phyloP scores from a whole-genome alignment of 2,797 vertebrate genomes.

The Pangasius krempfi region DNA sequence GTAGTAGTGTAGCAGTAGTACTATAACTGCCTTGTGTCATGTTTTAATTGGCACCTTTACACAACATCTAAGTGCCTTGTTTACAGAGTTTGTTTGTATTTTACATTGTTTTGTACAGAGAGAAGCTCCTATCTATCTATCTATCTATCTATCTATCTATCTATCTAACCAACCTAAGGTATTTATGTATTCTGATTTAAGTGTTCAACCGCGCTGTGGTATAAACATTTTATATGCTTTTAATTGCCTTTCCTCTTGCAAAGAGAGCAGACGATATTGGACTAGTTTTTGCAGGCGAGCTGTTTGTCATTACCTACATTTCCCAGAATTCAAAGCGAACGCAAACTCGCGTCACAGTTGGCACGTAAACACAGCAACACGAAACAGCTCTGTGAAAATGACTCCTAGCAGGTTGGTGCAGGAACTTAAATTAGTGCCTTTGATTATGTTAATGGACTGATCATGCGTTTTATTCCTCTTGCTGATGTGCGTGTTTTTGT shows the following conservation, averaged over 20 bases:
- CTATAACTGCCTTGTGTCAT: no score
- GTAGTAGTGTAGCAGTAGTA: no score
- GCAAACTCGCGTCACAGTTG: slow-evolving; percentile 63
- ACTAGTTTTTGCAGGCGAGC: neutral
- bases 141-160: no score
- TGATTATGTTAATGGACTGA: neutral
- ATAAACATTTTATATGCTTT: neutral
- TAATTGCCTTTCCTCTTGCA: neutral
- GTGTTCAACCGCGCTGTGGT: neutral
- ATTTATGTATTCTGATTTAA: no score
- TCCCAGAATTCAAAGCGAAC: slow-evolving; percentile 57
- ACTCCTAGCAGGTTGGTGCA: slow-evolving; percentile 68
- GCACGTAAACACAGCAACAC: slow-evolving; percentile 69
- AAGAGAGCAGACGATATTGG: neutral
- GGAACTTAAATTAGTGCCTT: slow-evolving; percentile 49
- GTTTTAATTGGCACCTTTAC: no score
- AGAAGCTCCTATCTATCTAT: no score
- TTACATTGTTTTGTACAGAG: no score
- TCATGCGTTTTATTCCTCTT: neutral
- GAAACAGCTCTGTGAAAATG: slow-evolving; percentile 69
- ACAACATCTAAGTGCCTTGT: no score
- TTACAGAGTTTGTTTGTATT: no score
- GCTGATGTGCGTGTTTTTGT: neutral
- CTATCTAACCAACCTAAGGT: no score
- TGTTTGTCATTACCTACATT: slow-evolving; percentile 50